Evolutionary conservation across 2,797 vertebrate genomes (phyloP).

Genomic region (Benthosema pterotum): DNA sequence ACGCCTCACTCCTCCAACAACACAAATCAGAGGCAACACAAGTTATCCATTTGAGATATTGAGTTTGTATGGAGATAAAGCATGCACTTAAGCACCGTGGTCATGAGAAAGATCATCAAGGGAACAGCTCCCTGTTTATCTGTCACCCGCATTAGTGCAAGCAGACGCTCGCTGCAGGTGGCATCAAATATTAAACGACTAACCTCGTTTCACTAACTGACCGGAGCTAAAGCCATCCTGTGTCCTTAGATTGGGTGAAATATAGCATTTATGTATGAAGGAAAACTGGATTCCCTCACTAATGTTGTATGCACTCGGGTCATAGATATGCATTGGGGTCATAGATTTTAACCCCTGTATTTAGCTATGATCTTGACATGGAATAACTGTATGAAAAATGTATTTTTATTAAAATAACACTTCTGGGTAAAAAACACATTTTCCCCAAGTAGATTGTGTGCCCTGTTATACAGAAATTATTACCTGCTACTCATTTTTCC

Average conservation of each 20-base stretch:
- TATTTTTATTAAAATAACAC: not conserved
- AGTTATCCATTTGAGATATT: slow-evolving; percentile 91
- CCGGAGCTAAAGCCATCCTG: slow-evolving; percentile 64
- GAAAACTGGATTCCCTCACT: slow-evolving; percentile 10
- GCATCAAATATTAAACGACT: slow-evolving; percentile 88
- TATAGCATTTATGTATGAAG: slow-evolving; percentile 32
- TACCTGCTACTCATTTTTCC: not conserved
- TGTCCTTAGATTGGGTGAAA: slow-evolving; percentile 33
- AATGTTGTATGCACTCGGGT: slow-evolving; percentile 18
- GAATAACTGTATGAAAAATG: no score
- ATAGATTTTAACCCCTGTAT: slow-evolving; percentile 17
- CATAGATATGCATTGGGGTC: slow-evolving; percentile 18
- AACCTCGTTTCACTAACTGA: slow-evolving; percentile 83
- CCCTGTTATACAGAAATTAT: not conserved
- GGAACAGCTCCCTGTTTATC: slow-evolving; percentile 84
- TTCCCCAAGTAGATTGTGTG: not conserved
- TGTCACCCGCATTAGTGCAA: slow-evolving; percentile 85
- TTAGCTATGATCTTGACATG: slow-evolving; percentile 11
- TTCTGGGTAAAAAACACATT: not conserved
- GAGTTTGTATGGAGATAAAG: slow-evolving; percentile 89
- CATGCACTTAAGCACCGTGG: slow-evolving; percentile 82
- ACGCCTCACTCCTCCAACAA: slow-evolving; percentile 87
- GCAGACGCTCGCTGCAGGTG: slow-evolving; percentile 83
- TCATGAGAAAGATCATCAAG: slow-evolving; percentile 80
- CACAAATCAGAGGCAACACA: slow-evolving; percentile 89